A percentile compares a stretch with the other conserved stretches of the same genome.
Evolutionary conservation across 92 coral and sea anemone genomes (phyloP).

Genomic region (Pocillopora grandis): DNA sequence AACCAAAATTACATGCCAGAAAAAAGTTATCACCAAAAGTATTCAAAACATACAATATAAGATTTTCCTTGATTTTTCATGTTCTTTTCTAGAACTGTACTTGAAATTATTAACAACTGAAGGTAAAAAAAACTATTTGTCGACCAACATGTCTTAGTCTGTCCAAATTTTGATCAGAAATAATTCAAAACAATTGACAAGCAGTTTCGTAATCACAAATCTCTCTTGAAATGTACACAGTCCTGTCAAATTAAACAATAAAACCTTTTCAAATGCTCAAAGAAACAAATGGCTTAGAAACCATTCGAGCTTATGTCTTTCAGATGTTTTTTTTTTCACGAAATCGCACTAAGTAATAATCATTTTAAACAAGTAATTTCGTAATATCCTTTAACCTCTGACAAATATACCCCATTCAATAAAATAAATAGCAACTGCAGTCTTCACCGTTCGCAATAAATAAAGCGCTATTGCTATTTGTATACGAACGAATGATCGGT

Average conservation of each 20-base stretch:
- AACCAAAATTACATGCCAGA: too few species aligned
- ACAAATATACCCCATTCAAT: slow-evolving; percentile 11
- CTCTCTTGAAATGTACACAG: slow-evolving; percentile 1
- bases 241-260: slow-evolving; percentile 21
- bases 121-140: too few species aligned
- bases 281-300: slow-evolving; percentile 6
- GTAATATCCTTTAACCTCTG: slow-evolving; percentile 7
- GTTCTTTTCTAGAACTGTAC: too few species aligned
- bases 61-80: too few species aligned
- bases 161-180: too few species aligned
- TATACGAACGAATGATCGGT: neutral
- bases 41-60: too few species aligned
- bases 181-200: too few species aligned
- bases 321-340: neutral
- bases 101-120: too few species aligned
- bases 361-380: slow-evolving; percentile 1
- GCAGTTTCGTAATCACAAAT: neutral
- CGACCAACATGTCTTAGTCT: too few species aligned
- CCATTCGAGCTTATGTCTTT: slow-evolving; percentile 7
- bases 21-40: too few species aligned
- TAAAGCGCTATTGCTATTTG: slow-evolving; percentile 4
- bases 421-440: slow-evolving; percentile 27
- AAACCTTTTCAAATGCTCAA: slow-evolving; percentile 12
- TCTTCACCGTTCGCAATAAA: neutral
- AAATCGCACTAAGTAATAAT: neutral